These are phyloP conservation scores for Chiloscyllium punctatum DNA, from an alignment of 2,797 vertebrate species.

Conservation along the genomic window DNA sequence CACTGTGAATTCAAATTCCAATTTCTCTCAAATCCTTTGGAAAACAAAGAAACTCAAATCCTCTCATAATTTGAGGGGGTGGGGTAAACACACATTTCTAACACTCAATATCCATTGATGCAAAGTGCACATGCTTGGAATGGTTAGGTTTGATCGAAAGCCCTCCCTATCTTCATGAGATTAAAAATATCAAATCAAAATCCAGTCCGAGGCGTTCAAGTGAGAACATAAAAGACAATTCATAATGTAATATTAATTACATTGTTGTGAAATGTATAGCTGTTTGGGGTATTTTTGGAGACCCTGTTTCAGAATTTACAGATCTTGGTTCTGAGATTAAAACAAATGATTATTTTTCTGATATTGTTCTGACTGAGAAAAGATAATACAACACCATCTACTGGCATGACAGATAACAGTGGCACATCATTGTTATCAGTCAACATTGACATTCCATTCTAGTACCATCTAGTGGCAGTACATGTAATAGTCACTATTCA, in stretches of 20 bases:
- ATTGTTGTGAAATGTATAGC: not conserved
- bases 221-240: not conserved
- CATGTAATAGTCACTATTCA: not conserved
- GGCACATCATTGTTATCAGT: not conserved
- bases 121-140: not conserved
- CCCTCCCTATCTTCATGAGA: not conserved
- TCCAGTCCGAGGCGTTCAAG: not conserved
- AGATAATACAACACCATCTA: not conserved
- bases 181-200: not conserved
- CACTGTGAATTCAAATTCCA: not conserved
- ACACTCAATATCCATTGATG: not conserved
- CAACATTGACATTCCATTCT: constrained; percentile 3
- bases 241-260: not conserved
- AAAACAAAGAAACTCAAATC: not conserved
- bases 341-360: not conserved
- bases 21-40: constrained; percentile 4
- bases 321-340: not conserved
- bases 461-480: not conserved
- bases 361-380: not conserved
- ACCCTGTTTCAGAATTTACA: not conserved
- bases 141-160: not conserved
- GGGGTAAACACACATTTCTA: not conserved
- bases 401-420: not conserved
- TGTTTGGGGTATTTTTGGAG: not conserved
- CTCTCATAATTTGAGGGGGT: not conserved